phyloP scores from a whole-genome alignment of 2,113 vertebrate species.

The Lepus americanus region DNA sequence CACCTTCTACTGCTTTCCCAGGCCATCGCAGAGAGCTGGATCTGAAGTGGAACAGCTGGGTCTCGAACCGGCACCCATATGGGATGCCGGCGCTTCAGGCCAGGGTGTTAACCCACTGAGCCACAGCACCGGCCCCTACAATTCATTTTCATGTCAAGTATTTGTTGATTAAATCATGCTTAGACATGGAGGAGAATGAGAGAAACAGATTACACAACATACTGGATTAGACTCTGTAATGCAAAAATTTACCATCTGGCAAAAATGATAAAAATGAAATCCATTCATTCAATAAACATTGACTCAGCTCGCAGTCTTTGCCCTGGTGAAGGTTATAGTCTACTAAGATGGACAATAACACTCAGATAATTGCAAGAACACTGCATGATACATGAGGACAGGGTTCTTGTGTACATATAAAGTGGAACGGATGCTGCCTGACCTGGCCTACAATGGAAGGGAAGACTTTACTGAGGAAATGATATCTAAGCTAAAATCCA shows the following conservation, averaged over 20 bases:
- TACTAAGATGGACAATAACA: background rate
- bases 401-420: background rate
- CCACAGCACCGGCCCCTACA: no score
- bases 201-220: background rate
- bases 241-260: slow-evolving; percentile 30
- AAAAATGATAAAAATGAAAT: background rate
- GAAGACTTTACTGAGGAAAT: slow-evolving; percentile 36
- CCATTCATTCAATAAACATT: slow-evolving; percentile 19
- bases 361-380: slow-evolving; percentile 6
- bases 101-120: no score
- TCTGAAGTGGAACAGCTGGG: no score
- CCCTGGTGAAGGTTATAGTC: background rate
- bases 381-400: background rate
- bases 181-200: background rate
- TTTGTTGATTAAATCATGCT: slow-evolving; percentile 46
- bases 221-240: background rate
- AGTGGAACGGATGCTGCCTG: background rate
- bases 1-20: no score
- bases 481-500: slow-evolving; percentile 33
- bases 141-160: slow-evolving; percentile 49
- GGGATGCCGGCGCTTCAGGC: no score
- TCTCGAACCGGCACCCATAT: no score
- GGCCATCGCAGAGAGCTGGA: no score
- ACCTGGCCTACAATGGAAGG: background rate
- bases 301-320: slow-evolving; percentile 32